Evolutionary conservation across 2,113 vertebrate genomes (phyloP).

Genomic region (Hippocampus mohnikei): DNA sequence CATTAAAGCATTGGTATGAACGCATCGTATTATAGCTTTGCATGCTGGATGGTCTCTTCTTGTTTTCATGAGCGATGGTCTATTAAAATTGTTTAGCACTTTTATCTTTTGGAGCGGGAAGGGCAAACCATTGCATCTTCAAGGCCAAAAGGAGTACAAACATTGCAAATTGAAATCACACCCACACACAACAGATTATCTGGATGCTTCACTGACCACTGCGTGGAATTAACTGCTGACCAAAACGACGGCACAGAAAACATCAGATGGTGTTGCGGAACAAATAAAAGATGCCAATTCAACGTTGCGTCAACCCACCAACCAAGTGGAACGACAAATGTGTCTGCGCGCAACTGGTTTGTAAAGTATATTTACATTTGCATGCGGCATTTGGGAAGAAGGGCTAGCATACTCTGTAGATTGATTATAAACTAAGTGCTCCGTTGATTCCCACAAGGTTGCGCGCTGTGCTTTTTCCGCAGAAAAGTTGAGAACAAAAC

Average conservation of each 20-base stretch:
- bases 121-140: not conserved
- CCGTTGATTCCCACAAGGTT: constrained; percentile 20
- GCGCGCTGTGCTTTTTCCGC: constrained; percentile 23
- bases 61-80: too few species aligned
- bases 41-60: too few species aligned
- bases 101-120: not conserved
- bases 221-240: not conserved
- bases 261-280: not conserved
- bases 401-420: constrained; percentile 21
- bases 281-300: not conserved
- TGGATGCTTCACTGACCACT: not conserved
- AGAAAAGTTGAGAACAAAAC: constrained; percentile 30
- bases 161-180: too few species aligned
- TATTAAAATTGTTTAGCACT: too few species aligned
- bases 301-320: not conserved
- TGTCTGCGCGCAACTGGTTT: not conserved
- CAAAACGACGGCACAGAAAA: not conserved
- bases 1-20: too few species aligned
- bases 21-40: too few species aligned
- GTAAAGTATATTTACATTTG: constrained; percentile 27
- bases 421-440: constrained; percentile 50
- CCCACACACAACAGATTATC: too few species aligned
- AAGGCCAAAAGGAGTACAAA: too few species aligned
- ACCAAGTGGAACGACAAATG: not conserved
- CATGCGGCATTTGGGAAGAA: constrained; percentile 33